Conservation (phyloP, 2,113 vertebrate genomes). For the Acrocephalus arundinaceus region DNA sequence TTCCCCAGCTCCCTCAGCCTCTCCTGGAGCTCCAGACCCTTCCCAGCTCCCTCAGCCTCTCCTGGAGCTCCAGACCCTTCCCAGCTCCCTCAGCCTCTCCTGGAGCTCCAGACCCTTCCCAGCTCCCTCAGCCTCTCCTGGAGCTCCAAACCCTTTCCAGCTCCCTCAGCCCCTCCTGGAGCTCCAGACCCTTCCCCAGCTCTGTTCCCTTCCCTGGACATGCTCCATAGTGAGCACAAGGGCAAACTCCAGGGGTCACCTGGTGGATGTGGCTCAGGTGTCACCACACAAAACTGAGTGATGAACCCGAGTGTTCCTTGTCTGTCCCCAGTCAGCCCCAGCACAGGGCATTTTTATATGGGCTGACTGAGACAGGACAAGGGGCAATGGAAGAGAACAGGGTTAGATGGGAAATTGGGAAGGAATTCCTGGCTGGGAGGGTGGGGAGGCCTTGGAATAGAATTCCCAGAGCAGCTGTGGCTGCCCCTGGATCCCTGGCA, state of each 20-base stretch:
- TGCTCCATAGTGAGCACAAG: not conserved
- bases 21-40: not conserved
- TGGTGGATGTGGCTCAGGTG: not conserved
- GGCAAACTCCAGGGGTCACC: not conserved
- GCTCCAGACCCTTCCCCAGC: not conserved
- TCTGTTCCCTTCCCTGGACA: not conserved
- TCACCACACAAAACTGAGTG: not conserved
- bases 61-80: not conserved
- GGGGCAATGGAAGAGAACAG: not conserved
- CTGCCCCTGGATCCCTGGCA: not conserved
- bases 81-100: not conserved
- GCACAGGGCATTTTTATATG: accelerated
- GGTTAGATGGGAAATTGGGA: not conserved
- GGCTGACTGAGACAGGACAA: not conserved
- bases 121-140: too few relatives aligned
- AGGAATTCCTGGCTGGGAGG: not conserved
- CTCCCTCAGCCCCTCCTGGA: not conserved
- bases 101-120: not conserved
- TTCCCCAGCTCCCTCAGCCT: too few relatives aligned
- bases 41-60: too few relatives aligned
- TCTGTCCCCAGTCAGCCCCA: not conserved
- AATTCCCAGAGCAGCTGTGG: not conserved
- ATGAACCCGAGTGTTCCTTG: not conserved
- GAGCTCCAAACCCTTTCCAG: not conserved
- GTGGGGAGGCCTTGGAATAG: not conserved